These are phyloP conservation scores for Sebastes taczanowskii DNA, from an alignment of 2,797 vertebrate genomes.

Conservation along the genomic window DNA sequence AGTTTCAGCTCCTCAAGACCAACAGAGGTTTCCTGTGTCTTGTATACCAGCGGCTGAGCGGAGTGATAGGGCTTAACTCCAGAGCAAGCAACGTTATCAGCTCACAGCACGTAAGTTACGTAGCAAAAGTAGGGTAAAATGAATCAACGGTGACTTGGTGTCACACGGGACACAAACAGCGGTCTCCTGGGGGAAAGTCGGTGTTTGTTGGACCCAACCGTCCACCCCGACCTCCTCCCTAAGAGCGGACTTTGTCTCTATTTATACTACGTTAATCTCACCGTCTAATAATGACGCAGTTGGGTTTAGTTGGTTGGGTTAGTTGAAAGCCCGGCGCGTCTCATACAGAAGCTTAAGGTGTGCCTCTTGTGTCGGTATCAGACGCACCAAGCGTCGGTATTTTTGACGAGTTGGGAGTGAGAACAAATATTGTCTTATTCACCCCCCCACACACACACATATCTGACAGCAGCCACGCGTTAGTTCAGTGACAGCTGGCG, in stretches of 20 bases:
- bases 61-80: no score
- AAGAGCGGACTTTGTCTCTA: not conserved
- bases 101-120: not conserved
- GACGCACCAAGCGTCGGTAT: not conserved
- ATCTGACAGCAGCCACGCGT: slow-evolving; percentile 47
- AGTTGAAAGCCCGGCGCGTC: not conserved
- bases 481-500: slow-evolving; percentile 29
- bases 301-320: not conserved
- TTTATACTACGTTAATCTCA: not conserved
- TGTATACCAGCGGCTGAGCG: no score
- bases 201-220: not conserved
- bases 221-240: not conserved
- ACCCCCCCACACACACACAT: not conserved
- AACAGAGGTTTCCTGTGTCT: no score
- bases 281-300: not conserved
- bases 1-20: no score
- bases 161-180: not conserved
- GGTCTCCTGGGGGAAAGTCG: not conserved
- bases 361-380: not conserved
- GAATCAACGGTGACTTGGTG: no score
- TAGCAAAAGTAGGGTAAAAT: no score
- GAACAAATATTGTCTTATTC: not conserved
- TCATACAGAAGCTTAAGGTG: not conserved
- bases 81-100: no score
- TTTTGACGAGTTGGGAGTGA: not conserved